phyloP scores from a whole-genome alignment of 2,888 invertebrate species.

The Meiosimyza decipiens region DNA sequence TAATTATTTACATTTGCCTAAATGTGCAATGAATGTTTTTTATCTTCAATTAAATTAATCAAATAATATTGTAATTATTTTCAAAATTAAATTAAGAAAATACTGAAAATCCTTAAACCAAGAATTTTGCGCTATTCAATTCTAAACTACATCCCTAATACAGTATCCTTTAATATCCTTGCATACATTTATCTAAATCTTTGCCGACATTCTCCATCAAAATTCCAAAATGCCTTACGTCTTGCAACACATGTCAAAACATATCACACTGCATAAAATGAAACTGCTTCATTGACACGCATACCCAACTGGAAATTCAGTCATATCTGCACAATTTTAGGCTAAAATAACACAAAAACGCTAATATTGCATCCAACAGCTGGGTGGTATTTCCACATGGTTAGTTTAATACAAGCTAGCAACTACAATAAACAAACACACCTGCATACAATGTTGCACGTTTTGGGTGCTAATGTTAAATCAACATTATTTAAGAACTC shows the following conservation, averaged over 20 bases:
- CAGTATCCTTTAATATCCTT: constrained; percentile 4
- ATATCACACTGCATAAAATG: constrained; percentile 16
- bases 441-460: constrained; percentile 26
- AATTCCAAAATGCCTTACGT: constrained; percentile 18
- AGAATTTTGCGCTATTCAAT: no score
- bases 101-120: no score
- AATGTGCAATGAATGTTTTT: no score
- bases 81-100: no score
- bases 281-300: background rate
- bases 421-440: constrained; percentile 3
- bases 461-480: constrained; percentile 58
- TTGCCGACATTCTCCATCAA: constrained; percentile 30
- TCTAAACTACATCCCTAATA: no score
- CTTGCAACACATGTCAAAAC: constrained; percentile 10
- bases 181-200: constrained; percentile 23
- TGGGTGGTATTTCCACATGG: background rate
- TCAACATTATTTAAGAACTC: constrained; percentile 64
- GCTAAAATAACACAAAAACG: no score
- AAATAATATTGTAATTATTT: no score
- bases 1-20: no score
- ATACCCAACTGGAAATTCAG: background rate
- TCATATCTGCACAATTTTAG: no score
- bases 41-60: no score
- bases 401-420: background rate
- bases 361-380: no score